A percentile compares a stretch with the other conserved stretches of the same genome.
These are phyloP conservation scores for Cossypha niveicapilla DNA, from an alignment of 2,797 vertebrate genomes.

Conservation along the genomic window DNA sequence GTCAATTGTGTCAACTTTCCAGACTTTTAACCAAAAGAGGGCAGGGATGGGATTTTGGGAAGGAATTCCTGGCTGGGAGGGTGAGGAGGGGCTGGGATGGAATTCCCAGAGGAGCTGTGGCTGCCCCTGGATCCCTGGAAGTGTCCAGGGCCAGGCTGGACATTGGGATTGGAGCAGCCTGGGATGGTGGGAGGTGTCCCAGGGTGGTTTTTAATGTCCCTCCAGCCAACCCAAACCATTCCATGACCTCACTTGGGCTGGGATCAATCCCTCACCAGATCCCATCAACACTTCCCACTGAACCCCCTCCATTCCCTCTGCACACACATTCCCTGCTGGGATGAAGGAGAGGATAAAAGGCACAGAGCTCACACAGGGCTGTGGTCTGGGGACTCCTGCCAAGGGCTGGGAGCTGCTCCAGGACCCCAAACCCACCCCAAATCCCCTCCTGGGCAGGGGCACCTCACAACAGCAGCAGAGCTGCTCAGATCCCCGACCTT, in stretches of 20 bases:
- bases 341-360: neutral
- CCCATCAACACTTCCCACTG: neutral
- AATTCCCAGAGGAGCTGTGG: neutral
- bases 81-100: neutral
- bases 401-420: neutral
- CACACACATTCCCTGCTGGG: neutral
- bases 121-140: neutral
- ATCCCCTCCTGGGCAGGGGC: too few species aligned
- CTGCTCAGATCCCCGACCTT: neutral
- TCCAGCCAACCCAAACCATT: neutral
- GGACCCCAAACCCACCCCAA: neutral
- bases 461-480: fast-evolving
- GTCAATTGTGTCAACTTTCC: too few species aligned
- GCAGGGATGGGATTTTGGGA: neutral
- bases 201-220: fast-evolving
- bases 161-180: fast-evolving
- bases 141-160: fast-evolving
- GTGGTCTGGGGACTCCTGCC: neutral
- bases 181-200: fast-evolving
- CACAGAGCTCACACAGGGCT: neutral
- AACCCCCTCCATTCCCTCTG: neutral
- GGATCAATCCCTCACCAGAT: neutral
- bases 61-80: fast-evolving
- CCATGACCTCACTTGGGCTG: neutral
- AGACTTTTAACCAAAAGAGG: neutral